Evolutionary conservation across 1,140 invertebrate species (phyloP), one percentile per base, ranked within the genome.

Genomic region (Drosophila rhopaloa): DNA sequence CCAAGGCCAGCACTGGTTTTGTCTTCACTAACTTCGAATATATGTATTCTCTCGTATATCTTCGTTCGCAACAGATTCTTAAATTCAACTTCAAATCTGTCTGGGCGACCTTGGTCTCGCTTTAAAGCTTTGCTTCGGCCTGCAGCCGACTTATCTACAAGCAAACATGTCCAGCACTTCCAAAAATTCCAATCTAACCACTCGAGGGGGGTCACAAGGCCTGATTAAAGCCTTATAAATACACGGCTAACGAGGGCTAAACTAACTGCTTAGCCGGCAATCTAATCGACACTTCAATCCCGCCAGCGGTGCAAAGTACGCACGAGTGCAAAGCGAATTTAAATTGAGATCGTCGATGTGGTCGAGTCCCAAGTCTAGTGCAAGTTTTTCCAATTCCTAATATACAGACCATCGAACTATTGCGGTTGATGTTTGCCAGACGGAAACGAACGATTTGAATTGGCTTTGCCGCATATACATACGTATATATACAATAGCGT

Each of bases 211-310:
- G 72, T 67, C 61, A 76, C 76, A 76, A 50, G 66, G 43, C 66
- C 68, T 58, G 68, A 76, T 76, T 76, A 76, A 76, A 58, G n/a
- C 19, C 47, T 16, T 58, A 55, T 61, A 76, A 72, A 83, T 79
- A 89, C 55, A 65, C 48, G 58, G 19, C 68, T 47, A 81, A 82
- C 43, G 37, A 57, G 37, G 19, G 47, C 46, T 70, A 76, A 82
- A 66, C 51, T 54, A 37, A 51, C 35, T 51, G 68, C 58, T 48
- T 54, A 68, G 46, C 47, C n/a, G 53, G 35, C 70, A 65, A 86
- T 86, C 82, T 86, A 76, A 86, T 86, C 82, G 68, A 81, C 54
- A 54, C 59, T 59, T 48, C 43, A 62, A 59, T 46, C 76, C 57
- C 40, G 37, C 27, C 35, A 27, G 19, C 16, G 46, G 81, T 74